Percentiles rank a stretch among this genome's conserved stretches.
These are phyloP conservation scores for Epicampocera succincta DNA, from an alignment of 2,888 invertebrate genomes.

Conservation along the genomic window DNA sequence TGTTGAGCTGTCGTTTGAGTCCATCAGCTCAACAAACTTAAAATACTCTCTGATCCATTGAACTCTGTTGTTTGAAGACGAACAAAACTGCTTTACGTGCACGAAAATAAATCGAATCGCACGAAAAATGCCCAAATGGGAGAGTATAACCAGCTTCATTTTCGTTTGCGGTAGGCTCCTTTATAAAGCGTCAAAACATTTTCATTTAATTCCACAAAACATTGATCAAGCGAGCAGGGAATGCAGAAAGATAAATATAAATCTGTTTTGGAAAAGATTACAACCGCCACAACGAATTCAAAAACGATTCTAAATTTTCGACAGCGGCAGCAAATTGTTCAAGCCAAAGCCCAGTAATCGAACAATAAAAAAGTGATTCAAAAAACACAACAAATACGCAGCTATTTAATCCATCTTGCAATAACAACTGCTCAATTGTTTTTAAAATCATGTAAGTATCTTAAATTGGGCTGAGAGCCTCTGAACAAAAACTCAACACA, in stretches of 20 bases:
- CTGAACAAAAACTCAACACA: constrained; percentile 25
- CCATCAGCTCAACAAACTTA: no score
- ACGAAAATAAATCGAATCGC: no score
- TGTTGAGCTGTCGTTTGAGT: no score
- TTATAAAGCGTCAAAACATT: constrained; percentile 52
- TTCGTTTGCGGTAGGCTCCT: constrained; percentile 41
- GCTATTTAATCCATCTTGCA: constrained; percentile 50
- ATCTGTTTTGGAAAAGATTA: constrained; percentile 51
- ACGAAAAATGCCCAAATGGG: no score
- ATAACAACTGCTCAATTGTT: constrained; percentile 56
- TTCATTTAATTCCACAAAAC: constrained; percentile 28
- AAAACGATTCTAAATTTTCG: constrained; percentile 23
- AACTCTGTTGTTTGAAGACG: no score
- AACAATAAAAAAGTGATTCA: constrained; percentile 28
- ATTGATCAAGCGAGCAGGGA: constrained; percentile 14
- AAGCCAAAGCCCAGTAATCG: constrained; percentile 26
- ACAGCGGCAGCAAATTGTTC: not conserved
- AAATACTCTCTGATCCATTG: no score
- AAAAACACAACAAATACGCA: constrained; percentile 17
- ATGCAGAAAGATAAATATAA: constrained; percentile 30
- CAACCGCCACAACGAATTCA: constrained; percentile 63
- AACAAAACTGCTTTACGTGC: no score
- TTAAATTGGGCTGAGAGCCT: constrained; percentile 55
- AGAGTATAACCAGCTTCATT: not conserved
- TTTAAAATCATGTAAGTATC: constrained; percentile 61